Percentiles rank a stretch among this genome's conserved stretches.
Conservation (phyloP, 2,888 invertebrate genomes). For the Magallana nippona region DNA sequence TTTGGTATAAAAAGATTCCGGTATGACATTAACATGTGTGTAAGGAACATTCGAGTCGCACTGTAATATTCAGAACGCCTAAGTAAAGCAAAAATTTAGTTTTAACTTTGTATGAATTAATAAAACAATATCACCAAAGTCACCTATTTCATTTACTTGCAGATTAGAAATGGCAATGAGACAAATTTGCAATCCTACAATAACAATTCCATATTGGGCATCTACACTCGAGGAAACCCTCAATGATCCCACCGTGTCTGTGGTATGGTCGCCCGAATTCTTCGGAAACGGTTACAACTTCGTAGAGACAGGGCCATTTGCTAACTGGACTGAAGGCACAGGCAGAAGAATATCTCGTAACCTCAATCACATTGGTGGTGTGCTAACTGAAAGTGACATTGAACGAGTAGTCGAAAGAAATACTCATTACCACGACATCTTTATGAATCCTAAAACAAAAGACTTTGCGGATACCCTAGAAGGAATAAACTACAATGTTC, state of each 20-base stretch:
- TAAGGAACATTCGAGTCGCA: too few relatives aligned
- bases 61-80: too few relatives aligned
- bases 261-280: constrained; percentile 34
- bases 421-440: constrained; percentile 15
- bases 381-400: not conserved
- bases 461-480: constrained; percentile 22
- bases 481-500: constrained; percentile 33
- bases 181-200: not conserved
- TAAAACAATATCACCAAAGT: too few relatives aligned
- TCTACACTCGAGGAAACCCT: constrained; percentile 10
- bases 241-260: not conserved
- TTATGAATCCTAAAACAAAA: not conserved
- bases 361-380: not conserved
- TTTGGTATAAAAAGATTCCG: too few relatives aligned
- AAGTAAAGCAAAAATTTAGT: too few relatives aligned
- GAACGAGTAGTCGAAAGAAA: constrained; percentile 15
- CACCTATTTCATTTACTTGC: not conserved
- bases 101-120: too few relatives aligned
- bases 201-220: constrained; percentile 36
- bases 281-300: constrained; percentile 32
- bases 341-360: constrained; percentile 28
- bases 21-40: too few relatives aligned
- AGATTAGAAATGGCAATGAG: constrained; percentile 1
- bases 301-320: constrained; percentile 32
- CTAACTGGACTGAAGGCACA: not conserved